Conservation (phyloP, 2,888 invertebrate species). For the Cerceris rybyensis region DNA sequence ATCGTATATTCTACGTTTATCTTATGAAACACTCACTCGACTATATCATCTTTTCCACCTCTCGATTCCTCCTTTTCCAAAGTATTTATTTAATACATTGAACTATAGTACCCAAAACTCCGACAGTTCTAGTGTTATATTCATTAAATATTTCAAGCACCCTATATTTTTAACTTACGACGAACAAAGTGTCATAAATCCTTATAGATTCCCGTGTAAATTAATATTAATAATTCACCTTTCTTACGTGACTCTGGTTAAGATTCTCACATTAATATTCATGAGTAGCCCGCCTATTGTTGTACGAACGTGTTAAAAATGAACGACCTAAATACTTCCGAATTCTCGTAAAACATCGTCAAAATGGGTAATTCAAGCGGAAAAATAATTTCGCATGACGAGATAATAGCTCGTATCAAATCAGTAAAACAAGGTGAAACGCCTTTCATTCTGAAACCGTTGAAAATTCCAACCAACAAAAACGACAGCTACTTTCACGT, state of each 20-base stretch:
- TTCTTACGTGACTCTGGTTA: slow-evolving; percentile 6
- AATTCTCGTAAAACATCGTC: not conserved
- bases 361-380: slow-evolving; percentile 6
- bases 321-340: not conserved
- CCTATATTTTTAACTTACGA: too few relatives aligned
- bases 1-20: too few relatives aligned
- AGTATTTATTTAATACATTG: too few relatives aligned
- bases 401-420: slow-evolving; percentile 30
- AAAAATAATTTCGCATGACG: slow-evolving; percentile 29
- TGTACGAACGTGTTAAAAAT: slow-evolving; percentile 6
- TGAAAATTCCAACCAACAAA: slow-evolving; percentile 14
- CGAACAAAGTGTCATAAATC: slow-evolving; percentile 5
- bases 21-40: too few relatives aligned
- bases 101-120: too few relatives aligned
- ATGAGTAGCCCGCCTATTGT: not conserved
- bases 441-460: slow-evolving; percentile 1
- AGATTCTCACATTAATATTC: slow-evolving; percentile 24
- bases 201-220: not conserved
- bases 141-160: too few relatives aligned
- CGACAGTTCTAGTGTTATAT: too few relatives aligned
- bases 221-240: slow-evolving; percentile 30
- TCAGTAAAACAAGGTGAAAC: slow-evolving; percentile 8
- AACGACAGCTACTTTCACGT: slow-evolving; percentile 6
- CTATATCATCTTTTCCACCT: too few relatives aligned
- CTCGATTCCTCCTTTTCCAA: too few relatives aligned